A percentile compares a stretch with the other conserved stretches of the same genome.
phyloP scores from a whole-genome alignment of 1,140 invertebrate genomes.

The Adelges cooleyi region DNA sequence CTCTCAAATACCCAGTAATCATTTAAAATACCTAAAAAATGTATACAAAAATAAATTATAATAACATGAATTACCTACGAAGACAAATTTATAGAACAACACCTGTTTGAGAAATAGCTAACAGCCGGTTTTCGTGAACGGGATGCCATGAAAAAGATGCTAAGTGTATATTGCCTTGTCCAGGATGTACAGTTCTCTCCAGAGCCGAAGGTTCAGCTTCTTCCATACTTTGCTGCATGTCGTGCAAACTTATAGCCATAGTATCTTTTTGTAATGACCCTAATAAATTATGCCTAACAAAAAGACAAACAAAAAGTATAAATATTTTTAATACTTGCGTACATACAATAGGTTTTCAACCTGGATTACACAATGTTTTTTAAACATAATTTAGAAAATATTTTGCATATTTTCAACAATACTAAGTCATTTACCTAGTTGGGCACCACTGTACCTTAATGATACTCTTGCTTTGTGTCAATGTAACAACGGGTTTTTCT shows the following conservation, averaged over 20 bases:
- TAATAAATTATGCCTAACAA: slow-evolving; percentile 58
- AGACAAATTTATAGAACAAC: slow-evolving; percentile 15
- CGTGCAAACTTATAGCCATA: slow-evolving; percentile 55
- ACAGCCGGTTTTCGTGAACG: slow-evolving; percentile 57
- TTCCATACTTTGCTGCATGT: slow-evolving; percentile 64
- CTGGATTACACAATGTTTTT: too few relatives aligned
- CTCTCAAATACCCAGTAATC: slow-evolving; percentile 69
- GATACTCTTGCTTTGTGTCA: slow-evolving; percentile 57
- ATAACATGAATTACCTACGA: too few relatives aligned
- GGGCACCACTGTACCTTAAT: slow-evolving; percentile 77
- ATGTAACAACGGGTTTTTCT: slow-evolving; percentile 66
- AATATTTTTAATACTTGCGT: too few relatives aligned
- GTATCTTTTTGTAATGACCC: slow-evolving; percentile 62
- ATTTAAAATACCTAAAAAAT: slow-evolving; percentile 44
- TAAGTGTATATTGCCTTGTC: slow-evolving; percentile 42
- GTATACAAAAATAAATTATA: slow-evolving; percentile 12
- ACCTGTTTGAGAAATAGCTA: slow-evolving; percentile 54
- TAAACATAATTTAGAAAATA: too few relatives aligned
- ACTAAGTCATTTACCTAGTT: slow-evolving; percentile 50
- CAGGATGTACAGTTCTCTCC: slow-evolving; percentile 55
- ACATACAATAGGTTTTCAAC: too few relatives aligned
- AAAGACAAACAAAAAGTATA: too few relatives aligned
- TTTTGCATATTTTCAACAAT: too few relatives aligned
- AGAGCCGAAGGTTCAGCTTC: slow-evolving; percentile 62
- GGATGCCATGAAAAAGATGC: slow-evolving; percentile 78